Conservation (phyloP, 2,797 vertebrate species). For the Silurus lanzhouensis region DNA sequence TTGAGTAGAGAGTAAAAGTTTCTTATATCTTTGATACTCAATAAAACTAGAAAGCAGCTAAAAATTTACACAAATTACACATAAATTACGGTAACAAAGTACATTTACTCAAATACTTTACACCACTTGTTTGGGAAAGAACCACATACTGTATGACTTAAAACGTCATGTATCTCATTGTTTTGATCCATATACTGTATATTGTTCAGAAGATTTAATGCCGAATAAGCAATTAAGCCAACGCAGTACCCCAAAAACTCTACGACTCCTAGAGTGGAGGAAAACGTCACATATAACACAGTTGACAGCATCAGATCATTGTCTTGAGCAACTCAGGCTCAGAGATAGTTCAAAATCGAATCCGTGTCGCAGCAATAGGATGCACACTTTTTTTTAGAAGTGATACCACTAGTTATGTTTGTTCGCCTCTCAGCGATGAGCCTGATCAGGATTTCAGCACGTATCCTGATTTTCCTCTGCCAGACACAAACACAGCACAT, state of each 20-base stretch:
- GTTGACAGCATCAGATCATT: background rate
- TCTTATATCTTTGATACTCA: too few species aligned
- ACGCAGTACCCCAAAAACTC: background rate
- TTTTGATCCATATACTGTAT: background rate
- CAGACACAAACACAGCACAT: conserved; percentile 4
- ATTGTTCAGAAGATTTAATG: background rate
- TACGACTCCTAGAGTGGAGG: background rate
- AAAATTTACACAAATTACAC: too few species aligned
- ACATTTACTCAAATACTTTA: too few species aligned
- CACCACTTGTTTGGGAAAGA: too few species aligned
- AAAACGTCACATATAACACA: background rate
- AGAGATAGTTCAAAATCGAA: background rate
- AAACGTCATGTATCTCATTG: too few species aligned
- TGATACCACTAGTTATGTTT: background rate
- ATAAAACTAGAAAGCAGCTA: too few species aligned
- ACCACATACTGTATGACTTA: too few species aligned
- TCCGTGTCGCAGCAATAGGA: conserved; percentile 5
- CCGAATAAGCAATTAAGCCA: background rate
- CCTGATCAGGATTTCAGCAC: conserved; percentile 46
- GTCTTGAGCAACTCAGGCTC: too few species aligned
- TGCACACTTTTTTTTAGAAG: background rate
- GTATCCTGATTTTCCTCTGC: background rate
- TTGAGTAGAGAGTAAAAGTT: too few species aligned
- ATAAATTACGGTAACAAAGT: too few species aligned
- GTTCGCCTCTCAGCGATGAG: conserved; percentile 28